Evolutionary conservation across 2,113 vertebrate genomes (phyloP), one percentile per base, ranked within the genome.

Genomic region (Myrmecophaga tridactyla): DNA sequence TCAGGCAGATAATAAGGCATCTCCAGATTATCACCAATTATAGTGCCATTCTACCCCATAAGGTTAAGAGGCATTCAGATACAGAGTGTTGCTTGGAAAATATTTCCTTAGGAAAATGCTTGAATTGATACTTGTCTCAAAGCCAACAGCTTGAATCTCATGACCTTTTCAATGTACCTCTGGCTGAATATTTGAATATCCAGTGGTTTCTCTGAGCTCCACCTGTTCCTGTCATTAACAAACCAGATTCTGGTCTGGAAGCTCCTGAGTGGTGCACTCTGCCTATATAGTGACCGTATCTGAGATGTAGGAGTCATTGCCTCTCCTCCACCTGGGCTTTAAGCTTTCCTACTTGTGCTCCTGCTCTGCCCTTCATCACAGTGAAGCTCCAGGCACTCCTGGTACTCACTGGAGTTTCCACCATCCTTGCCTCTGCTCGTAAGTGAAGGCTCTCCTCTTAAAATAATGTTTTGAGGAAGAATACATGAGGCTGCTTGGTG

Each of bases 381-480:
- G 86, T 93, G 95, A 96, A 90, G 34, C 48, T 90, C 67, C 60
- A 86, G 13, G 58, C 27, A 1, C 9, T 90, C 29, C 8, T 90
- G 4, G 18, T 60, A 3, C 39, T 89, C 31, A 15, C 65, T 39
- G 90, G 31, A 23, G 14, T 73, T 73, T 93, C 29, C 17, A 75
- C 39, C 20, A 13, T 80, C 34, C 46, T 73, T 31, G 65, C 67
- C 34, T 93, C 73, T 86, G 80, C 43, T 3, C 2, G 34, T 95
- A 93, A 93, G 75, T 95, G 85, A 80, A 86, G 41, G 36, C 39
- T 27, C 7, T 72, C 43, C 15, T 5, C 77, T 7, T 23, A 48
- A 63, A 4, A 62, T 58, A 34, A 58, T 11, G 1, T 56, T 39
- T 89, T 39, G 23, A 41, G 14, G 21, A 51, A 60, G 1, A 34